Evolutionary conservation across 2,113 vertebrate genomes (phyloP).

Genomic region (Nycticebus coucang): DNA sequence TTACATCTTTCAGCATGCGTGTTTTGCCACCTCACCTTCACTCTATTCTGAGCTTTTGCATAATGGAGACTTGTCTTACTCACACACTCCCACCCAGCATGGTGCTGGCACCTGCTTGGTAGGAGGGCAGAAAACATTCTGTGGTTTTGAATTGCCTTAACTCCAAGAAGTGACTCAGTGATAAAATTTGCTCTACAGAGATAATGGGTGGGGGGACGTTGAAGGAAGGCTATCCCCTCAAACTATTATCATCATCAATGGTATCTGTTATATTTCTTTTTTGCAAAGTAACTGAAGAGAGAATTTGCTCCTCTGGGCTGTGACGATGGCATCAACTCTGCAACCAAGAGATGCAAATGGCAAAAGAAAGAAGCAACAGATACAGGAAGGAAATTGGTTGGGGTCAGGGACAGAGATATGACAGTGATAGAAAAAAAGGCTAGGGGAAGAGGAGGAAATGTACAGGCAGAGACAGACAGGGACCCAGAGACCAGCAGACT

Average conservation of each 20-base stretch:
- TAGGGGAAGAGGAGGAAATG: background rate
- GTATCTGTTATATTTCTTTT: background rate
- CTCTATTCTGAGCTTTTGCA: background rate
- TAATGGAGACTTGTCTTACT: background rate
- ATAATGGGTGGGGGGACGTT: background rate
- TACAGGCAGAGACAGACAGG: background rate
- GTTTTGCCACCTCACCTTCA: background rate
- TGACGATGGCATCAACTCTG: background rate
- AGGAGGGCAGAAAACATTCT: background rate
- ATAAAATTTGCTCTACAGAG: background rate
- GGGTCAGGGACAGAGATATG: background rate
- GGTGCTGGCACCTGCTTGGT: background rate
- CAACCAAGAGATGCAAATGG: background rate
- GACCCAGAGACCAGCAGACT: background rate
- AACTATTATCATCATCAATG: background rate
- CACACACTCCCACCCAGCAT: background rate
- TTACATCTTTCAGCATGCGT: background rate
- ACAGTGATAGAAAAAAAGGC: background rate
- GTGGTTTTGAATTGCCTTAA: constrained; percentile 1
- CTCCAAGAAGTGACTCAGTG: background rate
- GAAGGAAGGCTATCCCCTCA: background rate
- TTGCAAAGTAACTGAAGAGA: background rate
- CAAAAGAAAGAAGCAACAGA: background rate
- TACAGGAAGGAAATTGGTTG: background rate
- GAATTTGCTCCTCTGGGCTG: background rate